Evolutionary conservation across 2,797 vertebrate species (phyloP).

Genomic region (Cossypha polioptera): DNA sequence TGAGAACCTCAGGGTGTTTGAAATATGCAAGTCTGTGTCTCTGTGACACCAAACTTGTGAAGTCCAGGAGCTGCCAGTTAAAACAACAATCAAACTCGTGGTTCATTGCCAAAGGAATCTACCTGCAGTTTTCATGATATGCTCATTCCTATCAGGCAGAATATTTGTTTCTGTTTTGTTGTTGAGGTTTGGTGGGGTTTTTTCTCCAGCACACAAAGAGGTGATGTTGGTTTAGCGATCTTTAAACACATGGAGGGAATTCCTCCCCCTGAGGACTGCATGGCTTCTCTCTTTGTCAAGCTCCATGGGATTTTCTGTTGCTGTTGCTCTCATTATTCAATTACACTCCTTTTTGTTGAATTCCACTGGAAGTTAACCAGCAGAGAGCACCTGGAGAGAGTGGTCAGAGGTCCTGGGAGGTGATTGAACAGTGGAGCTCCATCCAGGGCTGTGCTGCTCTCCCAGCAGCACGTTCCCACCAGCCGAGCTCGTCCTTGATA

Average conservation of each 20-base stretch:
- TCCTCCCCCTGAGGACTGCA: neutral
- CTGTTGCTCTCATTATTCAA: neutral
- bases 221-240: neutral
- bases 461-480: rapidly evolving
- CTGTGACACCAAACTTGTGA: neutral
- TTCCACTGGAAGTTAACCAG: neutral
- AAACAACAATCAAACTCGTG: rapidly evolving
- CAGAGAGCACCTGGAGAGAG: neutral
- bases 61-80: neutral
- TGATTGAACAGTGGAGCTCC: neutral
- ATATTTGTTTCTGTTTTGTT: neutral
- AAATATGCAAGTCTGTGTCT: neutral
- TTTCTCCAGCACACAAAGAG: neutral
- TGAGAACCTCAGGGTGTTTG: neutral
- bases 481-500: neutral
- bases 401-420: neutral
- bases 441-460: neutral
- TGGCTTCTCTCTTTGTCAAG: neutral
- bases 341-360: neutral
- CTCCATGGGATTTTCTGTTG: neutral
- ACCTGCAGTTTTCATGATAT: neutral
- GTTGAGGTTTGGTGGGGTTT: neutral
- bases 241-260: neutral
- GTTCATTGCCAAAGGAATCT: neutral
- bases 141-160: neutral